phyloP scores from a whole-genome alignment of 2,113 vertebrate species.

The Pygoscelis antarcticus region DNA sequence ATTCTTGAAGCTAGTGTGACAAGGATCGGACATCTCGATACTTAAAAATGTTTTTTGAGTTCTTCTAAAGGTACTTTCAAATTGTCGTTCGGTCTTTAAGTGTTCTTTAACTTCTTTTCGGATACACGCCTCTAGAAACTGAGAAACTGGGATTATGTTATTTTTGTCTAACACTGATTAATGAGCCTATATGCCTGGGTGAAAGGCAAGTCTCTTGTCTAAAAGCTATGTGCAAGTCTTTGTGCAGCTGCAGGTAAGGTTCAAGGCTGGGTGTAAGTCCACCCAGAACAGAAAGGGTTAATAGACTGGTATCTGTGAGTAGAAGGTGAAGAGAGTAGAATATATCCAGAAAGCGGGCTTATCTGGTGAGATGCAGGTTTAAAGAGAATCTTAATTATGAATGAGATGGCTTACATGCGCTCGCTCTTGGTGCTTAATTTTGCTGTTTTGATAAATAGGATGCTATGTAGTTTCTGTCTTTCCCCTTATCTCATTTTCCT shows the following conservation, averaged over 20 bases:
- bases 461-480: background rate
- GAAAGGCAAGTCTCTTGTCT: background rate
- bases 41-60: background rate
- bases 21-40: background rate
- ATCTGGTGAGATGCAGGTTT: background rate
- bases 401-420: accelerated
- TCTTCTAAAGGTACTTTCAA: background rate
- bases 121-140: background rate
- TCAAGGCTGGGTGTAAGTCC: background rate
- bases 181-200: background rate
- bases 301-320: background rate
- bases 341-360: background rate
- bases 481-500: background rate
- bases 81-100: background rate
- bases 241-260: background rate
- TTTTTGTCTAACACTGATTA: background rate
- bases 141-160: background rate
- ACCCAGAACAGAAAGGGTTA: background rate
- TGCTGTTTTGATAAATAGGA: background rate
- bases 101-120: background rate
- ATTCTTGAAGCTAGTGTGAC: background rate
- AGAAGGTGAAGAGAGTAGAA: background rate
- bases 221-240: background rate
- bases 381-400: background rate
- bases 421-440: background rate